These are phyloP conservation scores for Crocuta crocuta DNA, from an alignment of 2,113 vertebrate species.

Conservation along the genomic window DNA sequence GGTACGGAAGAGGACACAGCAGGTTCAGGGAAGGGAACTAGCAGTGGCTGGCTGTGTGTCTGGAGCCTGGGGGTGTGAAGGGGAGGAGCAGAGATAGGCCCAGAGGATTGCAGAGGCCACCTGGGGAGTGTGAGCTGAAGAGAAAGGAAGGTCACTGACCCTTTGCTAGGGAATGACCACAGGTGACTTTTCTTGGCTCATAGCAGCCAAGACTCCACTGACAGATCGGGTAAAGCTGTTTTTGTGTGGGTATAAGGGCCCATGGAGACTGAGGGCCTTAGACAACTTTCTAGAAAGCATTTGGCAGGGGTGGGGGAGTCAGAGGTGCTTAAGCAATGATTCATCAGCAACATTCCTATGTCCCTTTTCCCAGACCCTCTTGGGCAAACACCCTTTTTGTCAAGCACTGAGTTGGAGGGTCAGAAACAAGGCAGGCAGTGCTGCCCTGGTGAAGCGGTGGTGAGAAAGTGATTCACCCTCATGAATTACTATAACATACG, in stretches of 20 bases:
- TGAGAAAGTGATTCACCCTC: background rate
- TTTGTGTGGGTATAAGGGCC: background rate
- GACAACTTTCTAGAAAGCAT: constrained; percentile 16
- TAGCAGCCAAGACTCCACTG: background rate
- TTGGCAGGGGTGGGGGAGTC: background rate
- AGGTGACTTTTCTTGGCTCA: background rate
- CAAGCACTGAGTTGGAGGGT: background rate
- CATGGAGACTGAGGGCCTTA: background rate
- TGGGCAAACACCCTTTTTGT: background rate
- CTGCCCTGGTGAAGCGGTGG: background rate
- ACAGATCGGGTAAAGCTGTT: background rate
- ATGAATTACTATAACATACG: background rate
- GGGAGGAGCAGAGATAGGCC: background rate
- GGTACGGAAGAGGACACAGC: background rate
- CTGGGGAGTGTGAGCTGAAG: background rate
- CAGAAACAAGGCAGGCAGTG: background rate
- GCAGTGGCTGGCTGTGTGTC: background rate
- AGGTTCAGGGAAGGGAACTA: background rate
- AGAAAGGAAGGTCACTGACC: constrained; percentile 51
- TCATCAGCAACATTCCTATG: background rate
- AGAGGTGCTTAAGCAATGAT: background rate
- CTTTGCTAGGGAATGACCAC: background rate
- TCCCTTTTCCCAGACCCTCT: background rate
- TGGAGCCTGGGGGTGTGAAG: background rate
- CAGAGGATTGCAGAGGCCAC: background rate